These are phyloP conservation scores for Druon quercuslanigerum DNA, from an alignment of 1,140 invertebrate genomes.

Conservation along the genomic window DNA sequence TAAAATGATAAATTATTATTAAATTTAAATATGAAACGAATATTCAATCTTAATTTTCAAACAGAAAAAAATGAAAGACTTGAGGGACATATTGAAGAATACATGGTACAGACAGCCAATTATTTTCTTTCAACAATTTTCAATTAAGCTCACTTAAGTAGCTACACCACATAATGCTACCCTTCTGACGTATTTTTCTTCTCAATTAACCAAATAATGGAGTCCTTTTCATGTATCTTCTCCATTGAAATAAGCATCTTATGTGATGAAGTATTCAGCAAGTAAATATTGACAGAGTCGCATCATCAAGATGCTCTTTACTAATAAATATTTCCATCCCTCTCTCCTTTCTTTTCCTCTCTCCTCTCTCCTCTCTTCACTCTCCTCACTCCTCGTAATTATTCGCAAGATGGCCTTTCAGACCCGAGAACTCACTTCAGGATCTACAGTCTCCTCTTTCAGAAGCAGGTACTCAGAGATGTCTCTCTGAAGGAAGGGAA, in stretches of 20 bases:
- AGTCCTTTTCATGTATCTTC: conserved; percentile 2
- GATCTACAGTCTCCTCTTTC: too few species aligned
- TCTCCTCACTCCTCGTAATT: neutral
- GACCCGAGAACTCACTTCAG: neutral
- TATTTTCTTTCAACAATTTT: too few species aligned
- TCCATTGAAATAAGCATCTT: conserved; percentile 20
- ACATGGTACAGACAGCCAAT: too few species aligned
- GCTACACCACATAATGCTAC: too few species aligned
- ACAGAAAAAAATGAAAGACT: too few species aligned
- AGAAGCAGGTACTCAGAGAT: too few species aligned
- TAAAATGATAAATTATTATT: too few species aligned
- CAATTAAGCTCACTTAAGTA: too few species aligned
- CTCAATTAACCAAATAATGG: conserved; percentile 18
- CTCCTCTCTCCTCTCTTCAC: neutral
- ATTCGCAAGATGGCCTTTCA: neutral
- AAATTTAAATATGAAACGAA: too few species aligned
- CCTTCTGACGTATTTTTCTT: neutral
- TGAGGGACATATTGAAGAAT: too few species aligned
- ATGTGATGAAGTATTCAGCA: conserved; percentile 21
- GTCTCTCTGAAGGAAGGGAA: too few species aligned
- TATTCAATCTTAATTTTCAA: too few species aligned
- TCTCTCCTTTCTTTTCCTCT: neutral
- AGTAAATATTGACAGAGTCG: conserved; percentile 9
- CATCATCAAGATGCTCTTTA: conserved; percentile 2
- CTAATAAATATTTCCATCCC: neutral